Evolutionary conservation across 2,113 vertebrate genomes (phyloP).

Genomic region (Trichechus manatus): DNA sequence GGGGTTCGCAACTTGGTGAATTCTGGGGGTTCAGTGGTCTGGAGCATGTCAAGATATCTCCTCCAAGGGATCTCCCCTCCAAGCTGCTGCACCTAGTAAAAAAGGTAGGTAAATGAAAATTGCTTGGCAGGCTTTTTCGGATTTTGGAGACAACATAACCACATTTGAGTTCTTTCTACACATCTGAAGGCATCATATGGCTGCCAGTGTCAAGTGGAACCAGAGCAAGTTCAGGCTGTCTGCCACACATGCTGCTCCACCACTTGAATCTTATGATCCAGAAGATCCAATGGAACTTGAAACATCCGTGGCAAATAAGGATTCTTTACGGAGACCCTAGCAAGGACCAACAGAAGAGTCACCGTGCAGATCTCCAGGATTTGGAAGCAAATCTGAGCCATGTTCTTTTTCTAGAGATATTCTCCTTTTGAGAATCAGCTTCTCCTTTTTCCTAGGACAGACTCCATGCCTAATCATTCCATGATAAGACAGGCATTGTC

Average conservation of each 20-base stretch:
- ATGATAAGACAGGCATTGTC: too few species aligned
- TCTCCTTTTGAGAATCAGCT: not conserved
- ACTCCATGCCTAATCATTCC: not conserved
- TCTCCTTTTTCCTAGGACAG: not conserved
- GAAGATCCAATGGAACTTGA: not conserved
- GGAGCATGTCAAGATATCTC: not conserved
- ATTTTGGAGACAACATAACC: not conserved
- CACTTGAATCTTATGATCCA: not conserved
- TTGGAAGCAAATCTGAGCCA: not conserved
- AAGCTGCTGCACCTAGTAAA: not conserved
- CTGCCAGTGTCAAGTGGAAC: too few species aligned
- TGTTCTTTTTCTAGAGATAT: accelerated
- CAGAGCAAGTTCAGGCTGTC: not conserved
- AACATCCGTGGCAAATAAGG: not conserved
- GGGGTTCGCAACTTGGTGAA: not conserved
- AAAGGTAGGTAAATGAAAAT: too few species aligned
- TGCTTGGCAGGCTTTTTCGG: too few species aligned
- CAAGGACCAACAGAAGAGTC: too few species aligned
- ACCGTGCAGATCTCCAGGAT: not conserved
- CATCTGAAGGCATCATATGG: accelerated
- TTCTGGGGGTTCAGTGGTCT: not conserved
- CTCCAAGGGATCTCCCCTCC: not conserved
- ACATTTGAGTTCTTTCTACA: too few species aligned
- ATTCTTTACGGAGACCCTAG: not conserved
- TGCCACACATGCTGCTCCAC: not conserved